Evolutionary conservation across 2,888 invertebrate species (phyloP), one percentile per base, ranked within the genome.

Genomic region (Noctua pronuba): DNA sequence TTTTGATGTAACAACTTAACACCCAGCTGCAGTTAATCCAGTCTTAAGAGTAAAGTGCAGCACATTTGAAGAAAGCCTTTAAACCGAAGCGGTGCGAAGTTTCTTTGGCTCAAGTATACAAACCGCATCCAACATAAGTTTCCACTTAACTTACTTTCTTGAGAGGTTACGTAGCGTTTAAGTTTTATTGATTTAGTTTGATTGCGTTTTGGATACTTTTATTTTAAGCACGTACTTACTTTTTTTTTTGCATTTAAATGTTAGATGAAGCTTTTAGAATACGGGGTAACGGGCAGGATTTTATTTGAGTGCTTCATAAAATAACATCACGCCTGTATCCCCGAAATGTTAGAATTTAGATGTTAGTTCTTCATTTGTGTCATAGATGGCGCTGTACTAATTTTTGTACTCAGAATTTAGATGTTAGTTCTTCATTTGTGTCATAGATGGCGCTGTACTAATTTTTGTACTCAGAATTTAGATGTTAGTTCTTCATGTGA

Each of bases 21-120:
- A 75, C 31, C 69, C 38, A 58, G 67, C 35, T 75, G 52, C 60
- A 66, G 75, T 79, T 55, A 71, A 83, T 65, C 46, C 67, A 28
- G n/a, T 55, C n/a, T 52, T 64, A 73, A 77, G 55, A 65, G 46
- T 71, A 46, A 73, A 82, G 75, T 55, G 71, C 71, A 62, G 66
- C 71, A 82, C 86, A 71, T 79, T 74, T 72, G 64, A 70, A 85
- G 78, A 73, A 78, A 82, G 79, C 79, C 73, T 86, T 70, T 77
- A 82, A 82, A 86, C 75, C 67, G 67, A 68, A 49, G 67, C 84
- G 64, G 28, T 64, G 13, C 35, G 31, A 83, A 84, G 71, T 83
- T 83, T 72, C 86, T 55, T 65, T 60, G 41, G 52, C 21, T 49
- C 49, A 46, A 71, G 69, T 66, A 60, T 28, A n/a, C n/a, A 62